Evolutionary conservation across 2,113 vertebrate genomes (phyloP).

Genomic region (Microcebus ravelobensis): DNA sequence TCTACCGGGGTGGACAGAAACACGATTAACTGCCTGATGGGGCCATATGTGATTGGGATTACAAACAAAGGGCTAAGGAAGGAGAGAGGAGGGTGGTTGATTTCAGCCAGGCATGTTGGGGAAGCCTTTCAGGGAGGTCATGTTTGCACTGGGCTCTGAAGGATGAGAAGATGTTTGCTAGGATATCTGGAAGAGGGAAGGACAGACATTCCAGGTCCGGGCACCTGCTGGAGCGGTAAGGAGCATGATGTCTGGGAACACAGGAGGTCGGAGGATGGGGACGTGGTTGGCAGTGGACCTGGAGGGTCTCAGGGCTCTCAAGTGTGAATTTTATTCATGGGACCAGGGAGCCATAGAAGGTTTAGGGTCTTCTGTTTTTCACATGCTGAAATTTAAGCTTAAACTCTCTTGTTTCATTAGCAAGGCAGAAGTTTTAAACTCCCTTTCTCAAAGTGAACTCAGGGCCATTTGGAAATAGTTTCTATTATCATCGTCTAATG

Average conservation of each 20-base stretch:
- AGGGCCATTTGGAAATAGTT: background rate
- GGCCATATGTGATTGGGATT: background rate
- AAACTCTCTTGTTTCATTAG: background rate
- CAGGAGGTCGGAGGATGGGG: background rate
- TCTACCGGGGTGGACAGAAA: background rate
- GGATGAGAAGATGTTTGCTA: background rate
- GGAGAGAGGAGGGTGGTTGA: background rate
- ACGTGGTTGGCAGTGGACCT: background rate
- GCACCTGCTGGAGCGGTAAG: background rate
- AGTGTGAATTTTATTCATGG: conserved; percentile 33
- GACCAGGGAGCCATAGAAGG: background rate
- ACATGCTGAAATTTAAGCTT: background rate
- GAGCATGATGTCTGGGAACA: background rate
- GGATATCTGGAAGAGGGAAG: background rate
- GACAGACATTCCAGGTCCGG: background rate
- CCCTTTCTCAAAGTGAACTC: conserved; percentile 11
- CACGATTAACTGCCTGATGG: background rate
- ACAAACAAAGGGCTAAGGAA: too few species aligned
- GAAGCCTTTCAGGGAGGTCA: background rate
- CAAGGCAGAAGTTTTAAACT: conserved; percentile 22
- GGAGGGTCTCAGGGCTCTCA: background rate
- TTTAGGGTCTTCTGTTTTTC: background rate
- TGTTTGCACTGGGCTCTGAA: background rate
- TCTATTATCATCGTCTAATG: conserved; percentile 31
- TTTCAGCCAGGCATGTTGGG: background rate